Percentiles rank a stretch among this genome's conserved stretches.
phyloP scores from a whole-genome alignment of 2,113 vertebrate species.

The Erythrocercus mccallii region DNA sequence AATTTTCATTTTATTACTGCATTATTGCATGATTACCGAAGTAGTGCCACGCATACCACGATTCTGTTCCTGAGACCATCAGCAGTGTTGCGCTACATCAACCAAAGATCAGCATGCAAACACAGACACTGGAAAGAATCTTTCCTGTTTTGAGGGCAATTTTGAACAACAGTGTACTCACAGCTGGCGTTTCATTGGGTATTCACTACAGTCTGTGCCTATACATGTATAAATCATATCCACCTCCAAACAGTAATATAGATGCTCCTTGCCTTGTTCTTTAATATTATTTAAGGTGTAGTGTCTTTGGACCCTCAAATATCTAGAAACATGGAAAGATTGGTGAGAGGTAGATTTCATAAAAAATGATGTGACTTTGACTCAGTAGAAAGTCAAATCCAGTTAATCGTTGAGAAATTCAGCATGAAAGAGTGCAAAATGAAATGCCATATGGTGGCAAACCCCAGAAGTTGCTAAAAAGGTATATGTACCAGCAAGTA shows the following conservation, averaged over 20 bases:
- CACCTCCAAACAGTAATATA: background rate
- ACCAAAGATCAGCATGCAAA: background rate
- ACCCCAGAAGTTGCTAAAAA: background rate
- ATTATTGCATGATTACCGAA: background rate
- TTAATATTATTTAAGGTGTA: background rate
- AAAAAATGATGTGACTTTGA: background rate
- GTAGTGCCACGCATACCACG: fast-evolving
- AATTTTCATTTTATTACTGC: background rate
- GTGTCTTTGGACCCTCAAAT: background rate
- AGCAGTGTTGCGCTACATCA: background rate
- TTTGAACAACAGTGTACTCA: background rate
- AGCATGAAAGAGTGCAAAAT: background rate
- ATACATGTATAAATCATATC: background rate
- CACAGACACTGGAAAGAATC: background rate
- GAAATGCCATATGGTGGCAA: background rate
- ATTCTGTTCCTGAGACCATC: background rate
- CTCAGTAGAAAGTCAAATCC: background rate
- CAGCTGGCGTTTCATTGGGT: background rate
- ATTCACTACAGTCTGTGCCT: background rate
- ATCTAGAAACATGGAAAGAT: background rate
- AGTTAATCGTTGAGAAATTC: background rate
- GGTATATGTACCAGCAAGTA: background rate
- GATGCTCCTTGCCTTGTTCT: fast-evolving
- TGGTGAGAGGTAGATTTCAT: background rate
- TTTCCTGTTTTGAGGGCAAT: background rate